Conservation (phyloP, 2,113 vertebrate genomes). For the Chelonoidis abingdonii region DNA sequence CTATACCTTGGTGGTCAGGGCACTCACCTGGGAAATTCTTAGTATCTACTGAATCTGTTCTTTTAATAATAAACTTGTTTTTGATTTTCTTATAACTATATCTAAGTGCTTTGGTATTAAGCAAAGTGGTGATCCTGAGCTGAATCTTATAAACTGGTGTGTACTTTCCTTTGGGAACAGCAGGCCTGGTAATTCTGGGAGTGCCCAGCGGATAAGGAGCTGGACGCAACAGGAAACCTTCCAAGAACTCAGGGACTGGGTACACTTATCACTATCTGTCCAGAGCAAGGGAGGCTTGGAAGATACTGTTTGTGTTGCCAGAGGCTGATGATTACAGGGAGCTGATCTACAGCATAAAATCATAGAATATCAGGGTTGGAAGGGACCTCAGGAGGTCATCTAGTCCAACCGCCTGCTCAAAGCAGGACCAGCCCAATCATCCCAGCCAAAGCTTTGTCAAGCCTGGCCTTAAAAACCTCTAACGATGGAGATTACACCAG, state of each 20-base stretch:
- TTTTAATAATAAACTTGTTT: not conserved
- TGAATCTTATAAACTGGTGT: not conserved
- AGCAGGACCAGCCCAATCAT: no score
- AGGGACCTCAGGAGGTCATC: no score
- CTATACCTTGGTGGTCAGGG: not conserved
- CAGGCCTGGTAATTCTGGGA: not conserved
- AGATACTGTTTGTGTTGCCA: not conserved
- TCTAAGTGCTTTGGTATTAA: not conserved
- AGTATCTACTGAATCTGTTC: not conserved
- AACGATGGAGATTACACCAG: no score
- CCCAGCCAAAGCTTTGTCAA: no score
- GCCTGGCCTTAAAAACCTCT: no score
- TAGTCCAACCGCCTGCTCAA: no score
- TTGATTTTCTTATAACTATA: not conserved
- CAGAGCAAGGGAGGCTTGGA: not conserved
- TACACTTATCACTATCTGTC: not conserved
- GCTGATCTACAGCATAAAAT: not conserved
- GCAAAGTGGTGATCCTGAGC: not conserved
- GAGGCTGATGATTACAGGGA: not conserved
- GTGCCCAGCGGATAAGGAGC: not conserved
- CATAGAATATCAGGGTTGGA: no score
- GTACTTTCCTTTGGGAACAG: not conserved
- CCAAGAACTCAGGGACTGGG: no score
- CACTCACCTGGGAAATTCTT: not conserved
- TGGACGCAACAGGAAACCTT: no score